Evolutionary conservation across 1,140 invertebrate species (phyloP).

Genomic region (Hylaeus volcanicus): DNA sequence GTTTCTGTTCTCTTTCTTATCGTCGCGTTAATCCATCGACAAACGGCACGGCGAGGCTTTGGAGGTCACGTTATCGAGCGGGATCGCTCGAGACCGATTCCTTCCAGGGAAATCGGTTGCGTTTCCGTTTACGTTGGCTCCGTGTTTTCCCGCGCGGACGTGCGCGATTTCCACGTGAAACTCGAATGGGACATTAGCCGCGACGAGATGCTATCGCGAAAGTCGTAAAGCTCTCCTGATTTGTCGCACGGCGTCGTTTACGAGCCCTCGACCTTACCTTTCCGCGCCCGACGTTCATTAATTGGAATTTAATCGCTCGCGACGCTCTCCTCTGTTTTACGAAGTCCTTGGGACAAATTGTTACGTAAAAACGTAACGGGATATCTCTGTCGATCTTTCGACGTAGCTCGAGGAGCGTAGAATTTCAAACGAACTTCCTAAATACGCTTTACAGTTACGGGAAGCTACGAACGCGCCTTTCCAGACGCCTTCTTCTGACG

Average conservation of each 20-base stretch:
- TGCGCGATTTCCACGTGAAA: not conserved
- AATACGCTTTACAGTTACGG: not conserved
- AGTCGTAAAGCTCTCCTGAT: slow-evolving; percentile 21
- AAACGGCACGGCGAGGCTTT: too few relatives aligned
- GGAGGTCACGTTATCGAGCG: not conserved
- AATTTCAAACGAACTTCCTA: not conserved
- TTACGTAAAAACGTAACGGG: slow-evolving; percentile 38
- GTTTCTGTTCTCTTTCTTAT: too few relatives aligned
- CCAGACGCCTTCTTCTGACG: too few relatives aligned
- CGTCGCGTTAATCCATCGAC: too few relatives aligned
- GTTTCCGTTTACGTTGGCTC: not conserved
- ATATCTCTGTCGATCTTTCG: not conserved
- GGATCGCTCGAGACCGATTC: not conserved
- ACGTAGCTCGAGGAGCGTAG: not conserved
- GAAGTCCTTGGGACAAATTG: not conserved
- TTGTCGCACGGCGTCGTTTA: not conserved
- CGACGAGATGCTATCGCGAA: slow-evolving; percentile 22
- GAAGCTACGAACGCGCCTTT: too few relatives aligned
- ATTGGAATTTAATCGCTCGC: slow-evolving; percentile 41
- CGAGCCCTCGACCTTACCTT: not conserved
- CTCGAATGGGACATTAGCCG: not conserved
- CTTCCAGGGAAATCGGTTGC: not conserved
- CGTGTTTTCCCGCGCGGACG: not conserved
- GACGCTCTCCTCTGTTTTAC: not conserved
- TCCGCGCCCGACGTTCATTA: not conserved